Percentiles rank a stretch among this genome's conserved stretches.
phyloP scores from a whole-genome alignment of 2,888 invertebrate genomes.

The Linnaemya tessellans region DNA sequence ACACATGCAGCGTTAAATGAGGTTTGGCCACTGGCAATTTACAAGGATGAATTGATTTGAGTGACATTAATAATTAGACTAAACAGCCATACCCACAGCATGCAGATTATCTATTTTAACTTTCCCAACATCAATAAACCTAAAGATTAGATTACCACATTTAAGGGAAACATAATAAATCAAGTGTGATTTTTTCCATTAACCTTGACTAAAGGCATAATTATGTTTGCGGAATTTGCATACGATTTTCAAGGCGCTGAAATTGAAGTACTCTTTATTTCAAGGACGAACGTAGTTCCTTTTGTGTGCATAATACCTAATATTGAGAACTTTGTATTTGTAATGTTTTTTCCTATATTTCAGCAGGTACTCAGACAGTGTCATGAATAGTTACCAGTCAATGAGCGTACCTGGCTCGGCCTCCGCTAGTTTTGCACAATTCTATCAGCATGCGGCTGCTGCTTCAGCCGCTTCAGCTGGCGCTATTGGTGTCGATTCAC shows the following conservation, averaged over 20 bases:
- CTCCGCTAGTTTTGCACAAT: slow-evolving; percentile 87
- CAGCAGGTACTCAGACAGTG: slow-evolving; percentile 83
- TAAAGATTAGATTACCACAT: slow-evolving; percentile 49
- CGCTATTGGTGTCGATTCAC: slow-evolving; percentile 89
- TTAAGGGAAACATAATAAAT: slow-evolving; percentile 13
- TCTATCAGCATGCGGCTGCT: slow-evolving; percentile 92
- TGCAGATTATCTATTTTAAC: slow-evolving; percentile 28
- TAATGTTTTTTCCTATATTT: slow-evolving; percentile 56
- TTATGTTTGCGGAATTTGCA: slow-evolving; percentile 34
- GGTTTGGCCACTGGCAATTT: slow-evolving; percentile 48
- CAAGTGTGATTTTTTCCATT: slow-evolving; percentile 74
- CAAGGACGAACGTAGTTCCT: slow-evolving; percentile 6
- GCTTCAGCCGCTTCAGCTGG: slow-evolving; percentile 90
- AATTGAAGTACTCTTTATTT: slow-evolving; percentile 15
- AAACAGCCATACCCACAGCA: slow-evolving; percentile 68
- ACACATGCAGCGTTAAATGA: slow-evolving; percentile 73
- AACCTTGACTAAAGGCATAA: slow-evolving; percentile 12
- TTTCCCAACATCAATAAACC: slow-evolving; percentile 54
- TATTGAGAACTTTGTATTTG: slow-evolving; percentile 27
- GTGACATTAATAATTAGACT: slow-evolving; percentile 33
- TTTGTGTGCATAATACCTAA: slow-evolving; percentile 15
- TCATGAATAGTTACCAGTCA: slow-evolving; percentile 84
- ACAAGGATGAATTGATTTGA: slow-evolving; percentile 43
- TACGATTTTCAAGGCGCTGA: neutral
- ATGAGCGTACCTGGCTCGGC: slow-evolving; percentile 84